These are phyloP conservation scores for Dasyornis broadbenti DNA, from an alignment of 2,113 vertebrate species.

Conservation along the genomic window DNA sequence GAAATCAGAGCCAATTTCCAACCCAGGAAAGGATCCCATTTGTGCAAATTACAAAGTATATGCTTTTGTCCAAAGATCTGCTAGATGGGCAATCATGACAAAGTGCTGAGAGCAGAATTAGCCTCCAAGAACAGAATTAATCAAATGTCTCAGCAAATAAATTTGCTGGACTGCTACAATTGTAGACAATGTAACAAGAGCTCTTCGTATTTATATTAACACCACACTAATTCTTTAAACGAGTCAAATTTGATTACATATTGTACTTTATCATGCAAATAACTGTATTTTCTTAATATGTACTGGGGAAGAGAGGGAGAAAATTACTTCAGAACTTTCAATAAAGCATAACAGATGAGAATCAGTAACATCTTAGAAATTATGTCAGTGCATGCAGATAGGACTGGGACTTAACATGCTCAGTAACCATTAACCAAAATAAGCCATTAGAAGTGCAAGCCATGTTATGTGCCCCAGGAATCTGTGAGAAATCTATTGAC, in stretches of 20 bases:
- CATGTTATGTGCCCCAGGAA: not conserved
- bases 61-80: not conserved
- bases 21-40: not conserved
- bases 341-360: conserved; percentile 23
- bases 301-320: not conserved
- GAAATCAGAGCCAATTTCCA: not conserved
- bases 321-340: conserved; percentile 24
- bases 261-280: conserved; percentile 34
- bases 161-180: not conserved
- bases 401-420: not conserved
- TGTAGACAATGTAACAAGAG: not conserved
- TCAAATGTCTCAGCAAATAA: not conserved
- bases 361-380: conserved; percentile 7
- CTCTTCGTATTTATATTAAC: conserved; percentile 30
- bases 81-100: not conserved
- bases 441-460: not conserved
- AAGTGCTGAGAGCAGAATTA: not conserved
- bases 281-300: conserved; percentile 12
- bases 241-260: conserved; percentile 34
- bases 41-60: not conserved
- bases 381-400: not conserved
- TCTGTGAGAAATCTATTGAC: not conserved
- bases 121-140: not conserved
- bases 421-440: not conserved
- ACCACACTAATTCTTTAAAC: conserved; percentile 22